Conservation (phyloP, 2,888 invertebrate species). For the Heliconius ismenius region DNA sequence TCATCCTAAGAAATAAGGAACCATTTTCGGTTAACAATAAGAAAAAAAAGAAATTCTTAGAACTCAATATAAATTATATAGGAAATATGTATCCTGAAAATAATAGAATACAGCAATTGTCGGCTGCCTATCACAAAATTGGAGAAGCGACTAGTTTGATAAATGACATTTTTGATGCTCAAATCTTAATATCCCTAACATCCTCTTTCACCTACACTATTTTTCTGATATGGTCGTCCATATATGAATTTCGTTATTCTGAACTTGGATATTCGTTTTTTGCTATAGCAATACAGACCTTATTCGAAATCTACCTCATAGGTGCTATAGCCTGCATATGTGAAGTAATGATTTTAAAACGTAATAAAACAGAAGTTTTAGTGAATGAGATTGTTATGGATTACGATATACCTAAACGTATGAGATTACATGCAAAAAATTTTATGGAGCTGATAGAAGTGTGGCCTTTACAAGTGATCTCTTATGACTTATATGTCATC, state of each 20-base stretch:
- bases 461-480: slow-evolving; percentile 53
- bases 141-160: slow-evolving; percentile 52
- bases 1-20: not conserved
- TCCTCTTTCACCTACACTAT: slow-evolving; percentile 27
- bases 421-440: slow-evolving; percentile 65
- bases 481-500: slow-evolving; percentile 57
- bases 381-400: slow-evolving; percentile 66
- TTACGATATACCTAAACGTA: slow-evolving; percentile 58
- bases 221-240: slow-evolving; percentile 49
- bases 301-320: slow-evolving; percentile 47
- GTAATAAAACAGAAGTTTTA: slow-evolving; percentile 58
- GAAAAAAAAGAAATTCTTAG: not conserved
- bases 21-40: not conserved
- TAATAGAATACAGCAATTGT: slow-evolving; percentile 23
- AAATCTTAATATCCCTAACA: slow-evolving; percentile 56
- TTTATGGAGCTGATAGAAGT: slow-evolving; percentile 66
- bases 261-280: slow-evolving; percentile 17
- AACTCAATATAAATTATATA: not conserved
- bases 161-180: slow-evolving; percentile 62
- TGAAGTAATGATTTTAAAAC: slow-evolving; percentile 53
- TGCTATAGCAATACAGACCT: slow-evolving; percentile 50
- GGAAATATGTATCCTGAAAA: slow-evolving; percentile 3
- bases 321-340: slow-evolving; percentile 55
- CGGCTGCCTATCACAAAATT: slow-evolving; percentile 43
- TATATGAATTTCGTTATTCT: slow-evolving; percentile 33